Evolutionary conservation across 2,113 vertebrate species (phyloP).

Genomic region (Rutilus rutilus): DNA sequence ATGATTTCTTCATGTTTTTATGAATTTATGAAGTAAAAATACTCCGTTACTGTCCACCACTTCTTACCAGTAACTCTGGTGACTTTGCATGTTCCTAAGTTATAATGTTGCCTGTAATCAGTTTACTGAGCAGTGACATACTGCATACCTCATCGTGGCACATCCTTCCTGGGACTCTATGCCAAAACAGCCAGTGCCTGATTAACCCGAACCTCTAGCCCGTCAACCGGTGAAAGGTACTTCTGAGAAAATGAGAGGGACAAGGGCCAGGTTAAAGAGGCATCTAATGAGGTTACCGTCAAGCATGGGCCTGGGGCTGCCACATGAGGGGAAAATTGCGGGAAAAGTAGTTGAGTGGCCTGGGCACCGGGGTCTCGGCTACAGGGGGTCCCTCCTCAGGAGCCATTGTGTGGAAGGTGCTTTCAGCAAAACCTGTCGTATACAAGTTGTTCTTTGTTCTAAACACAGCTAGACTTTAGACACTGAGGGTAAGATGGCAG

Average conservation of each 20-base stretch:
- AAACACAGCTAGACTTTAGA: conserved; percentile 41
- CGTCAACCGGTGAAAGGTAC: conserved; percentile 63
- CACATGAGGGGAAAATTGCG: conserved; percentile 79
- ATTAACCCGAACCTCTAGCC: conserved; percentile 40
- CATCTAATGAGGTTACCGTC: conserved; percentile 76
- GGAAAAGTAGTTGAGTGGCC: conserved; percentile 72
- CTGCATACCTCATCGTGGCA: conserved; percentile 69
- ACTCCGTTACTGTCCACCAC: no score
- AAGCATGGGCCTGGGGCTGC: conserved; percentile 69
- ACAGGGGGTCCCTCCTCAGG: conserved; percentile 69
- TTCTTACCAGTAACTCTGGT: background rate
- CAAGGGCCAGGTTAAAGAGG: conserved; percentile 71
- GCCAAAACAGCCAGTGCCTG: conserved; percentile 48
- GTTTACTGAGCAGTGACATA: conserved; percentile 45
- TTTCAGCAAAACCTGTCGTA: conserved; percentile 66
- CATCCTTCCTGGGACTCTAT: conserved; percentile 73
- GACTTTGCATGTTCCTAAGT: background rate
- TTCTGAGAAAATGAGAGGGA: conserved; percentile 55
- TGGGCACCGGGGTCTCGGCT: conserved; percentile 68
- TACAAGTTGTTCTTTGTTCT: conserved; percentile 68
- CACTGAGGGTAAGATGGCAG: background rate
- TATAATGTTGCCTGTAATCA: background rate
- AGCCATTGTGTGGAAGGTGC: conserved; percentile 67
- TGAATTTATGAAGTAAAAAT: no score
- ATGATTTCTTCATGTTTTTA: no score